Evolutionary conservation across 2,888 invertebrate genomes (phyloP), one percentile per base, ranked within the genome.

Genomic region (Cerastis leucographa): DNA sequence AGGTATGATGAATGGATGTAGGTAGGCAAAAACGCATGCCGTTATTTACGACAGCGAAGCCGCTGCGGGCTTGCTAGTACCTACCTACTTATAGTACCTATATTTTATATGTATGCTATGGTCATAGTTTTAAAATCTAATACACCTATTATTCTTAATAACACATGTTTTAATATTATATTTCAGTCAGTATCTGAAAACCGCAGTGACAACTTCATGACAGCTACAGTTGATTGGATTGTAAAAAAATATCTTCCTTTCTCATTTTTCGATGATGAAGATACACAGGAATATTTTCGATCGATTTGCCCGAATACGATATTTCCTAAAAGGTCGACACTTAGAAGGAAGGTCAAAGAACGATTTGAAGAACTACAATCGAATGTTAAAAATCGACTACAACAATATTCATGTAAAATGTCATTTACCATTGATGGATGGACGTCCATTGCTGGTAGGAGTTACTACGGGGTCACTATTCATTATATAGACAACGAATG

Each of bases 401-500:
- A 83, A 86, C 80, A 84, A 86, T 83, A 74, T 62, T 84, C 81
- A 81, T 84, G 66, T 80, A 83, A 81, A 81, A 82, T 84, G 77
- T 84, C 83, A 7, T 80, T 83, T 83, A 84, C 83, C 78, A 83
- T 83, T 84, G 81, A 84, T 84, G 84, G 83, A 59, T 85, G 80
- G 82, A 81, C 84, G 76, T 84, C 80, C 74, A 86, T 84, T 83
- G 81, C 78, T 84, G 83, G 84, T 84, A 83, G 81, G 81, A 81
- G 83, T 84, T 84, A 81, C 84, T 83, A 84, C 76, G 84, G 83
- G 84, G 75, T 81, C 59, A 84, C 81, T 84, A 86, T 85, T 73
- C 82, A 85, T 82, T 84, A 85, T 86, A 86, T 86, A 84, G 82
- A 85, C 85, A 81, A 85, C 78, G 83, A 84, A 86, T 84, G 84